Base-by-base conservation (phyloP, 2,797 vertebrate species). In the Champsocephalus esox region DNA sequence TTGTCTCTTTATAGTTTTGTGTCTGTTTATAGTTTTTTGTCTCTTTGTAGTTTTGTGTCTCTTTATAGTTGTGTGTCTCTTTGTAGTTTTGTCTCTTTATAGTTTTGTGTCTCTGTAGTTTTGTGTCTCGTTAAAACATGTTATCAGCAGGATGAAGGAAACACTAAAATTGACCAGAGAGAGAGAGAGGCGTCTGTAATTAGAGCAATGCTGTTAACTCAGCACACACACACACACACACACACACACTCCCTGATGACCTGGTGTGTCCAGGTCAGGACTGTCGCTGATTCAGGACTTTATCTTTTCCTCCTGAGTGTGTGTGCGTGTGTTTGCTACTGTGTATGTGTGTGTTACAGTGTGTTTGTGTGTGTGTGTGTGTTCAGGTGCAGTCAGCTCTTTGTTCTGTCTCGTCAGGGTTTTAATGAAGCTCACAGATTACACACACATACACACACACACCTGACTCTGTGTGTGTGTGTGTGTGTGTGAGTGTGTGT, bases 271-370 rank as follows among this genome's bases (percentile, higher is more conserved):
- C 86, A 84, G 82, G 79, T 87, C 78, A 84, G 73, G 71, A 83
- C 90, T 83, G 90, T 86, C 83, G 90, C 90, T 91, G 90, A 92
- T 85, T 92, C 90, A 92, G 89, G 82, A 84, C 82, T 90, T 89
- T 89, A 81, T 72, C 74, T 70, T 87, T 83, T 81, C 56, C 79
- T 70, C 45, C n/a, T 32, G 62, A 21, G 65, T 66, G 71, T 72
- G 66, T 66, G 24, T 66, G 24, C 4, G 21, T 21, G 21, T 21
- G 21, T 21, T 21, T 21, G 21, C 21, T 24, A 24, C 24, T 3
- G 24, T 48, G 32, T 41, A 21, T 34, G 16, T 52, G 75, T 55
- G 66, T 61, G 55, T 51, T 24, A 24, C 24, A 24, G 24, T 43
- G 32, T 41, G 28, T 34, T 13, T 52, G 75, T 55, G 66, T 61